A percentile compares a stretch with the other conserved stretches of the same genome.
These are phyloP conservation scores for Macquaria ambigua DNA, from an alignment of 2,113 vertebrate genomes.

Conservation along the genomic window DNA sequence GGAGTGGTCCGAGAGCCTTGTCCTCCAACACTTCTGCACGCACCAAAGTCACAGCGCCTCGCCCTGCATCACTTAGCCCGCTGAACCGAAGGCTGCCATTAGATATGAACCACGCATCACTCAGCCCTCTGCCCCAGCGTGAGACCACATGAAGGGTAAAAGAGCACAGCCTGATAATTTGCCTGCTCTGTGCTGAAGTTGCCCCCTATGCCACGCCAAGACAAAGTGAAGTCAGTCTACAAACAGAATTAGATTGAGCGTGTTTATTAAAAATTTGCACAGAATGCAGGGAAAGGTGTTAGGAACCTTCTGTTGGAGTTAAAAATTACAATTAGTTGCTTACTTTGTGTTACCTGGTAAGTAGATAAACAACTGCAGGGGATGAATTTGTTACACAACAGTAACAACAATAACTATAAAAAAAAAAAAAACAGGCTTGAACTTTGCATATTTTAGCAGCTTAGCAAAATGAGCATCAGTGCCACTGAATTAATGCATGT, in stretches of 20 bases:
- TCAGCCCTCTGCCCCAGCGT: slow-evolving; percentile 60
- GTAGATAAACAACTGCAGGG: slow-evolving; percentile 77
- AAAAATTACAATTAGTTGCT: slow-evolving; percentile 71
- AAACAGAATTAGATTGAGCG: slow-evolving; percentile 43
- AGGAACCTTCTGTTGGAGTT: slow-evolving; percentile 27
- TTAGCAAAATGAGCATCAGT: slow-evolving; percentile 65
- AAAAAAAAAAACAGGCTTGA: slow-evolving; percentile 31
- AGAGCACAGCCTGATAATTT: slow-evolving; percentile 69
- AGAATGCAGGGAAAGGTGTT: slow-evolving; percentile 27
- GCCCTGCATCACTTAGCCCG: slow-evolving; percentile 74
- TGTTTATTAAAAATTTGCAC: slow-evolving; percentile 44
- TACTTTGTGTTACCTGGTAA: slow-evolving; percentile 72
- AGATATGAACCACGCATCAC: slow-evolving; percentile 77
- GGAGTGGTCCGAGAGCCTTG: slow-evolving; percentile 55
- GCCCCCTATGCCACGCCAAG: slow-evolving; percentile 9
- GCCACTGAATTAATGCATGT: slow-evolving; percentile 64
- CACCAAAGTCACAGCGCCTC: slow-evolving; percentile 73
- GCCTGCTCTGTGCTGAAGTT: slow-evolving; percentile 43
- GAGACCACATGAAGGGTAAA: slow-evolving; percentile 74
- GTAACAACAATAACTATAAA: slow-evolving; percentile 38
- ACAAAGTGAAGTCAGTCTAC: slow-evolving; percentile 2
- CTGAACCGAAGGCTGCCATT: slow-evolving; percentile 77
- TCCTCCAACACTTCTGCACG: slow-evolving; percentile 68
- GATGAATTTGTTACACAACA: slow-evolving; percentile 71
- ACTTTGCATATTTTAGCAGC: slow-evolving; percentile 70